Conservation (phyloP, 2,797 vertebrate genomes). For the Corythornis leucogaster region DNA sequence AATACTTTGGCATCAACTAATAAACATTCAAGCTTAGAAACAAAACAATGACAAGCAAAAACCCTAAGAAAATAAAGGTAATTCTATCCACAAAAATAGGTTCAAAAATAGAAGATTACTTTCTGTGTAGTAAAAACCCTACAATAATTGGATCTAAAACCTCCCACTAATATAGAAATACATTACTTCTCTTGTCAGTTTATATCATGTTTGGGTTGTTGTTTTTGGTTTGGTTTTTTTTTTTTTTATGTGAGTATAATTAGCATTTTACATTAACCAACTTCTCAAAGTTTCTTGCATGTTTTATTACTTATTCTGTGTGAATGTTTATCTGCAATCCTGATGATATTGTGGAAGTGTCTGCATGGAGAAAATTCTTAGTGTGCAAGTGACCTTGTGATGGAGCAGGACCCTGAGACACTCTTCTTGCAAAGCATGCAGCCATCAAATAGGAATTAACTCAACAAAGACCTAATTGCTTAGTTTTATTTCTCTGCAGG, state of each 20-base stretch:
- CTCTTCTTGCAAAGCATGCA: background rate
- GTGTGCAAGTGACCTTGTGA: background rate
- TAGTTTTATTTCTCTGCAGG: slow-evolving; percentile 53
- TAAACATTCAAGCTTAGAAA: background rate
- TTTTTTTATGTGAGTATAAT: background rate
- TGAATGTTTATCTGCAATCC: background rate
- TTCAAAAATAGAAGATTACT: background rate
- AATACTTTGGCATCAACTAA: background rate
- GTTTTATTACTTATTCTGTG: background rate
- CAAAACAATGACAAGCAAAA: background rate
- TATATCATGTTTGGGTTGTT: background rate
- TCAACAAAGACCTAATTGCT: slow-evolving; percentile 38
- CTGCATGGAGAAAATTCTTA: background rate
- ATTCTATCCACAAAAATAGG: background rate
- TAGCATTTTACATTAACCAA: background rate
- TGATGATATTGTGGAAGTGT: background rate
- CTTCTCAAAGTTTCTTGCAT: background rate
- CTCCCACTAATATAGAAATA: background rate
- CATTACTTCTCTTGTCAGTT: background rate
- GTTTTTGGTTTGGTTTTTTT: background rate
- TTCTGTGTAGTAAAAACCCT: background rate
- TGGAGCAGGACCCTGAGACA: background rate
- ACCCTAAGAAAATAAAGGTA: background rate
- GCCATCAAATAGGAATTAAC: slow-evolving; percentile 19
- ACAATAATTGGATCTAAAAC: background rate